Conservation (phyloP, 2,888 invertebrate species). For the Heterodera filipjevi region DNA sequence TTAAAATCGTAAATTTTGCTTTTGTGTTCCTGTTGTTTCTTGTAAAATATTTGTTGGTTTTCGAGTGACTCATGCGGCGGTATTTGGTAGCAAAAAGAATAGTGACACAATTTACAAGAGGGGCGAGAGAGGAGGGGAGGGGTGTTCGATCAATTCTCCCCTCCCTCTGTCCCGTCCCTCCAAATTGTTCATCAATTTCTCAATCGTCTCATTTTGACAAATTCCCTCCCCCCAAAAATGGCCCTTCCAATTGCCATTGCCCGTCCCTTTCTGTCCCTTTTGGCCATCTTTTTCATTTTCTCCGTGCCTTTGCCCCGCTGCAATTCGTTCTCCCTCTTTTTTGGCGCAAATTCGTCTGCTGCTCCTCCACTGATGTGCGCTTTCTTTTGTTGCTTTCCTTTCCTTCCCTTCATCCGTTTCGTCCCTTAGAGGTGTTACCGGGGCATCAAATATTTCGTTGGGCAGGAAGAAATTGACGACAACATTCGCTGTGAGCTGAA, state of each 20-base stretch:
- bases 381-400: too few species aligned
- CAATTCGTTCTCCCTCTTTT: background rate
- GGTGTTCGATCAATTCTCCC: too few species aligned
- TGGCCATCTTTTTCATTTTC: background rate
- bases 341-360: conserved; percentile 9
- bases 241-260: background rate
- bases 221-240: background rate
- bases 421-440: conserved; percentile 34
- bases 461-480: conserved; percentile 42
- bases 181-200: background rate
- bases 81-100: too few species aligned
- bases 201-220: background rate
- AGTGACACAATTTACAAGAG: too few species aligned
- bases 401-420: background rate
- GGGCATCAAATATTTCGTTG: conserved; percentile 41
- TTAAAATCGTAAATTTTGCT: too few species aligned
- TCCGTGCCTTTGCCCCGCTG: background rate
- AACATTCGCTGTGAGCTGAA: conserved; percentile 28
- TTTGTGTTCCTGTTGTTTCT: too few species aligned
- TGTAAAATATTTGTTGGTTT: too few species aligned
- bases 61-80: too few species aligned
- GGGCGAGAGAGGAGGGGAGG: too few species aligned
- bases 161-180: background rate
- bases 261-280: background rate
- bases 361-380: background rate